Base-by-base conservation (phyloP, 2,797 vertebrate species). In the Rhodeus uyekii region DNA sequence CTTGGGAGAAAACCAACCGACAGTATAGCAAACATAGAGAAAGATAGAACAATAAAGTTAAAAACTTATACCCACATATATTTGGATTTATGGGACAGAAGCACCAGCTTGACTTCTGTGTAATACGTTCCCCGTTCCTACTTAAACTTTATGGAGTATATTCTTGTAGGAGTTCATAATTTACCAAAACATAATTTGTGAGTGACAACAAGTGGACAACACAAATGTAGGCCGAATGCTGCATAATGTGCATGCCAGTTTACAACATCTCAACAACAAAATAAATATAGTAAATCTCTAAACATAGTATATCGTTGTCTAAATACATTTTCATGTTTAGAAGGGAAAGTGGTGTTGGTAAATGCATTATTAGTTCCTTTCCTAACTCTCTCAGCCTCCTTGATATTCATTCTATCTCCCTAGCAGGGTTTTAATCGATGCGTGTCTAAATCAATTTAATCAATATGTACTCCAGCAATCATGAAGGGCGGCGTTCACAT, bases 31-130 rank as follows among this genome's bases (percentile, higher is more conserved):
- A 79, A 61, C 60, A 83, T n/a, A 82, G 76, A 76, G 44, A 61
- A 83, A 85, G 81, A 76, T 46, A 50, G 78, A 76, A 81, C 67
- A 83, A 71, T 85, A 64, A 76, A 78, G 72, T 78, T 76, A 78
- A 84, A 85, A 46, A 48, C 73, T 55, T 83, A 76, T 61, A 68
- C 72, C 42, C 64, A 76, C 61, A 69, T 80, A n/a, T 34, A 67
- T 72, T 39, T 79, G 60, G 53, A 80, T 80, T 80, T 69, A 78
- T 84, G 77, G 73, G 78, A 71, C 69, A 76, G 39, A 9, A 73
- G 50, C 69, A 78, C 44, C 50, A 64, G 44, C 53, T 22, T 1
- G 8, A 58, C 42, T 85, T 78, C 38, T 81, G 72, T 85, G 60
- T 65, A 81, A 74, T 53, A 46, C 42, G 34, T 65, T 80, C 77